These are phyloP conservation scores for Silurus glanis DNA, from an alignment of 2,113 vertebrate genomes.

Conservation along the genomic window DNA sequence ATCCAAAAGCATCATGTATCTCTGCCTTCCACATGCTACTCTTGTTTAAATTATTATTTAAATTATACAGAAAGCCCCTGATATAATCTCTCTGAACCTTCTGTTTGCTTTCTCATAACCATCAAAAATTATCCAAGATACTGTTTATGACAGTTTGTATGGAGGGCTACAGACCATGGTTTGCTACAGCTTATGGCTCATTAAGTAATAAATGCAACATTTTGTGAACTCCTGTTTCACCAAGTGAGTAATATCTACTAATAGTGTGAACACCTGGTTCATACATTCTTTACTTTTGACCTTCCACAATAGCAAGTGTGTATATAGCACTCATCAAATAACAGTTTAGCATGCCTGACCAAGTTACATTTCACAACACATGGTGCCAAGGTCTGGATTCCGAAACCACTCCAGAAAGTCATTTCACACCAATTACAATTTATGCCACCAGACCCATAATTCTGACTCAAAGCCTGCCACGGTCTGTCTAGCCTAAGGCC, in stretches of 20 bases:
- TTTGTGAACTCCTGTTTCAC: slow-evolving; percentile 12
- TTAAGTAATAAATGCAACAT: slow-evolving; percentile 50
- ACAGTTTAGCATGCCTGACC: slow-evolving; percentile 63
- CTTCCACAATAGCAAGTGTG: slow-evolving; percentile 39
- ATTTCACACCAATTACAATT: slow-evolving; percentile 76
- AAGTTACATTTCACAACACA: slow-evolving; percentile 59
- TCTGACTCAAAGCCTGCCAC: slow-evolving; percentile 22
- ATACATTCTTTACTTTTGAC: slow-evolving; percentile 22
- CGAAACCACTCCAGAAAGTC: slow-evolving; percentile 61
- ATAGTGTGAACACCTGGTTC: slow-evolving; percentile 16
- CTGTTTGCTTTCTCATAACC: slow-evolving; percentile 21
- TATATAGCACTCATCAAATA: slow-evolving; percentile 45
- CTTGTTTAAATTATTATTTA: neutral
- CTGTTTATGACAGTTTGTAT: slow-evolving; percentile 48
- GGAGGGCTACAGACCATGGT: neutral
- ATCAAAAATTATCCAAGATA: slow-evolving; percentile 33
- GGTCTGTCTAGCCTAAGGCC: slow-evolving; percentile 4
- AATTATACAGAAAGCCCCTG: neutral
- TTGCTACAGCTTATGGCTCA: slow-evolving; percentile 40
- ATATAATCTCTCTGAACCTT: neutral
- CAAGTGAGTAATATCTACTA: slow-evolving; percentile 12
- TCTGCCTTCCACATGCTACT: neutral
- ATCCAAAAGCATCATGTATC: neutral
- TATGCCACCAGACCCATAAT: slow-evolving; percentile 61
- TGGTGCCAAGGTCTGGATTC: slow-evolving; percentile 55